Base-by-base conservation (phyloP, 2,797 vertebrate genomes). In the Anniella stebbinsi region DNA sequence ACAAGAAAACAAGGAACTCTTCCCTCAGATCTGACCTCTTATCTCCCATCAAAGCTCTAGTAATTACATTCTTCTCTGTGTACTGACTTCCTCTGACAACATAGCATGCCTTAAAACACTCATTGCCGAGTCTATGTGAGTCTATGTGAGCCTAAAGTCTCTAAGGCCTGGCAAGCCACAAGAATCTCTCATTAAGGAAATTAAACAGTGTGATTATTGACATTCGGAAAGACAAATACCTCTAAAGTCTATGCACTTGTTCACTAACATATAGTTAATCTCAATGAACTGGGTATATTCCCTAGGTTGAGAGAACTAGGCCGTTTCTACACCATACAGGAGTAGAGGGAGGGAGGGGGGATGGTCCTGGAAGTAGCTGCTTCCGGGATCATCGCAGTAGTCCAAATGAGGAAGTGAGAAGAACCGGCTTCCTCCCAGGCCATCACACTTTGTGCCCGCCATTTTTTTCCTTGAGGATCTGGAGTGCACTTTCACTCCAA, bases 131-230 rank as follows among this genome's bases (percentile, higher is more conserved):
- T 67, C 89, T 89, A n/a, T 60, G 2, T 30, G 38, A 83, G 81
- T n/a, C 63, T 80, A 36, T 28, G 2, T 11, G 67, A 80, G 51
- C 51, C 51, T 10, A 63, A 76, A 89, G 69, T 84, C 36, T 87
- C 67, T 25, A 73, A 36, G 89, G 67, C 25, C 57, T n/a, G 66
- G 57, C 12, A 90, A 93, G 66, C 17, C n/a, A 70, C 80, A 48
- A 69, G n/a, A 92, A 82, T 18, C 36, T 87, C 89, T 92, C 66
- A 78, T 89, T 88, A 90, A 91, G 28, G 6, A 92, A 93, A 93
- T 89, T 48, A 90, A 92, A 88, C 57, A 0, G 0, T 10, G 9
- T 38, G 10, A 41, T 87, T 92, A 87, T 63, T 76, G 48, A 92
- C 36, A 89, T 66, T 15, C 28, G 87, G 45, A 4, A 84, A 92